These are phyloP conservation scores for Sialis lutaria DNA, from an alignment of 2,888 invertebrate genomes.

Conservation along the genomic window DNA sequence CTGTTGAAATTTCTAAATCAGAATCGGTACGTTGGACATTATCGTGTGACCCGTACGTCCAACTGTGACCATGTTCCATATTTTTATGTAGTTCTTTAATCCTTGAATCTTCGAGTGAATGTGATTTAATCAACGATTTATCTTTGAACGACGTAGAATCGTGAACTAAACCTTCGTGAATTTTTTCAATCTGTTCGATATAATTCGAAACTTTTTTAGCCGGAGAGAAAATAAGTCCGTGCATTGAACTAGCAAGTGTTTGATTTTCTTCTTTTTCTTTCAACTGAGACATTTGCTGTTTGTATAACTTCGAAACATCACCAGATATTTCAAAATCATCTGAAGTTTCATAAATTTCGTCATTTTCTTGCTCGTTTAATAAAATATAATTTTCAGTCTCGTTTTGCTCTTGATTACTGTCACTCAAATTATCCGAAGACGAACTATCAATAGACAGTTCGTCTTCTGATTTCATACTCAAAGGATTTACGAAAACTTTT, in stretches of 20 bases:
- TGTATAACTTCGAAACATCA: background rate
- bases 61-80: conserved; percentile 32
- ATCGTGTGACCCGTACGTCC: conserved; percentile 31
- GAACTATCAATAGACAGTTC: conserved; percentile 22
- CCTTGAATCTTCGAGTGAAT: conserved; percentile 21
- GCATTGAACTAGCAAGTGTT: background rate
- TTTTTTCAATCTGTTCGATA: conserved; percentile 23
- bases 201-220: conserved; percentile 4
- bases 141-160: background rate
- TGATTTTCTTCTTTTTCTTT: background rate
- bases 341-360: conserved; percentile 1
- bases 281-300: background rate
- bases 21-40: conserved; percentile 27
- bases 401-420: conserved; percentile 12
- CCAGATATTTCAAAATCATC: conserved; percentile 5
- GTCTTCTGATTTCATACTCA: conserved; percentile 21
- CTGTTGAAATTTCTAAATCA: conserved; percentile 35
- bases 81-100: conserved; percentile 24
- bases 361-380: conserved; percentile 3
- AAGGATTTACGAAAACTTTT: conserved; percentile 25
- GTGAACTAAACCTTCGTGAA: conserved; percentile 21
- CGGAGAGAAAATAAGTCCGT: conserved; percentile 2
- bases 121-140: conserved; percentile 16
- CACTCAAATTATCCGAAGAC: conserved; percentile 16
- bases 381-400: conserved; percentile 1